These are phyloP conservation scores for Tryphoninae sp. DNA, from an alignment of 2,888 invertebrate species.

Conservation along the genomic window DNA sequence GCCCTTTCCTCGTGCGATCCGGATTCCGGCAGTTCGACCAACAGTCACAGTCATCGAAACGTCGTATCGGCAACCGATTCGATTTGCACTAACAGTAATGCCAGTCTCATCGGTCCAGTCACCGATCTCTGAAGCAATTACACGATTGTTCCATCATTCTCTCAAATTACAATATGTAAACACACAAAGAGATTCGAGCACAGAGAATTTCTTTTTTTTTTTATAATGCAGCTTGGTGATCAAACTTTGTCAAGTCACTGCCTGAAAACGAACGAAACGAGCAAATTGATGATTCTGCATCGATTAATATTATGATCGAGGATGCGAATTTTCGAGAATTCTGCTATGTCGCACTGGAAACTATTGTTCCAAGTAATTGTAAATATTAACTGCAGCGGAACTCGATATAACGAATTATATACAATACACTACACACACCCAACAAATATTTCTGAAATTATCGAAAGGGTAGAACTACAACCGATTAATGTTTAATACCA, in stretches of 20 bases:
- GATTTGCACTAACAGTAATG: constrained; percentile 60
- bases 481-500: constrained; percentile 40
- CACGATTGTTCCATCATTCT: neutral
- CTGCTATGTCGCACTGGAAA: neutral
- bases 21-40: constrained; percentile 46
- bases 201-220: neutral
- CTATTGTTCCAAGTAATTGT: constrained; percentile 26
- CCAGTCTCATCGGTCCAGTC: constrained; percentile 74
- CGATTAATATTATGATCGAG: neutral
- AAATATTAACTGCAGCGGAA: constrained; percentile 15
- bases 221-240: constrained; percentile 44
- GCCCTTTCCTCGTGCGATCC: constrained; percentile 58
- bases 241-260: constrained; percentile 36
- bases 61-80: constrained; percentile 49
- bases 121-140: constrained; percentile 72
- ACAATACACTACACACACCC: neutral
- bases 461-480: constrained; percentile 45
- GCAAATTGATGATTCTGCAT: neutral
- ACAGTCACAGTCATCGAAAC: constrained; percentile 32
- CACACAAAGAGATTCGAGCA: neutral
- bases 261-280: constrained; percentile 1
- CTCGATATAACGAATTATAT: constrained; percentile 22
- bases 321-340: neutral
- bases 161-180: constrained; percentile 6
- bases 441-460: constrained; percentile 10